Percentiles rank a stretch among this genome's conserved stretches.
phyloP scores from a whole-genome alignment of 2,113 vertebrate genomes.

The Prunella fulvescens region DNA sequence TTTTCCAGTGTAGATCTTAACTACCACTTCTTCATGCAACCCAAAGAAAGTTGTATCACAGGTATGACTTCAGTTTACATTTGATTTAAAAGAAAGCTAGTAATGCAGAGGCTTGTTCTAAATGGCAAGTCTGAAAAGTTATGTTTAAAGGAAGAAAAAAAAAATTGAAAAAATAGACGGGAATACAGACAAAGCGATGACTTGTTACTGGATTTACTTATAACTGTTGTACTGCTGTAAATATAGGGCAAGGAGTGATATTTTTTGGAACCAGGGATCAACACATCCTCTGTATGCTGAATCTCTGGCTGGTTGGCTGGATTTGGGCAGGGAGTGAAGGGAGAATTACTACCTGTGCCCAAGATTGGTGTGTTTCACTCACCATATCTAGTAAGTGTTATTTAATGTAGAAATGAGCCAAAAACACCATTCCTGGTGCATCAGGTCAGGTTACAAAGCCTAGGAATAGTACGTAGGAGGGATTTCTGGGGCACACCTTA shows the following conservation, averaged over 20 bases:
- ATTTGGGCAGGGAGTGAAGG: neutral
- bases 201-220: neutral
- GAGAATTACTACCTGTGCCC: neutral
- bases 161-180: neutral
- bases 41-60: neutral
- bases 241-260: neutral
- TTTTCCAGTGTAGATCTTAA: neutral
- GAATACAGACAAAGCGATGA: neutral
- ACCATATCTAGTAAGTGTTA: neutral
- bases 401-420: neutral
- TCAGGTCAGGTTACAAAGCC: neutral
- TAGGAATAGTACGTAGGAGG: neutral
- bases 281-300: neutral
- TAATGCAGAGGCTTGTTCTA: neutral
- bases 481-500: neutral
- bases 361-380: neutral
- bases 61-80: neutral
- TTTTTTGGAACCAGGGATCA: rapidly evolving
- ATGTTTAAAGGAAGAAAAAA: neutral
- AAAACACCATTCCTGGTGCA: rapidly evolving
- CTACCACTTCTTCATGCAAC: neutral
- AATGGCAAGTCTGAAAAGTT: neutral
- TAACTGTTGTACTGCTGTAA: neutral
- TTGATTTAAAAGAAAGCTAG: neutral
- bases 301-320: neutral